Base-by-base conservation (phyloP, 2,113 vertebrate species). In the Calidris pygmaea region DNA sequence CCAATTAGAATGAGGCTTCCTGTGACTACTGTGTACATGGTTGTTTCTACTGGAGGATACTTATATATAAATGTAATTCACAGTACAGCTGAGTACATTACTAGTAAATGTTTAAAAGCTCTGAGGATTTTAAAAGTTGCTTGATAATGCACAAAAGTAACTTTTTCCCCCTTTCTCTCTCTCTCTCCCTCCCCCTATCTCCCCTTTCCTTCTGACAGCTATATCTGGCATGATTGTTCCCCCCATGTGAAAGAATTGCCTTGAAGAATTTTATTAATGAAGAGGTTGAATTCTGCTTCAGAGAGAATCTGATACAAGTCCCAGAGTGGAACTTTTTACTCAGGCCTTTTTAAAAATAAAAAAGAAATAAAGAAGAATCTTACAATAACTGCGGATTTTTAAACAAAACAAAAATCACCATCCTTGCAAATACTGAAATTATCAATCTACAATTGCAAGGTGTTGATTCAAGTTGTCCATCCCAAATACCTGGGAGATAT, bases 191-290 rank as follows among this genome's bases (percentile, higher is more conserved):
- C 63, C 87, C 27, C 21, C 22, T 6, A 3, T 15, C 20, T n/a
- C 48, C 35, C 60, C 93, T 95, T 97, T 97, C 96, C 96, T 98
- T 98, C 97, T 95, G 90, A 91, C 98, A 99, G 99, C 98, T 96
- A 99, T 99, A 98, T 99, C 99, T 96, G 99, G 99, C 98, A 99
- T 99, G 99, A 99, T 99, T 96, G 99, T 99, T 98, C 99, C 99
- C 97, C 99, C 99, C 97, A 99, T 99, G 99, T 99, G 99, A 99
- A 99, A 98, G 97, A 98, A 98, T 98, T 99, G 98, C 98, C 98
- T 99, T 98, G 98, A 98, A 98, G 98, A 98, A 98, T 98, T 98
- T 98, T 98, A 98, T 98, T 98, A 98, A 98, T 97, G 96, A 97
- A 98, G 97, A 97, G 95, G 97, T 98, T 98, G 98, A 98, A 98